Evolutionary conservation across 2,113 vertebrate species (phyloP), one percentile per base, ranked within the genome.

Genomic region (Triplophysa rosa): DNA sequence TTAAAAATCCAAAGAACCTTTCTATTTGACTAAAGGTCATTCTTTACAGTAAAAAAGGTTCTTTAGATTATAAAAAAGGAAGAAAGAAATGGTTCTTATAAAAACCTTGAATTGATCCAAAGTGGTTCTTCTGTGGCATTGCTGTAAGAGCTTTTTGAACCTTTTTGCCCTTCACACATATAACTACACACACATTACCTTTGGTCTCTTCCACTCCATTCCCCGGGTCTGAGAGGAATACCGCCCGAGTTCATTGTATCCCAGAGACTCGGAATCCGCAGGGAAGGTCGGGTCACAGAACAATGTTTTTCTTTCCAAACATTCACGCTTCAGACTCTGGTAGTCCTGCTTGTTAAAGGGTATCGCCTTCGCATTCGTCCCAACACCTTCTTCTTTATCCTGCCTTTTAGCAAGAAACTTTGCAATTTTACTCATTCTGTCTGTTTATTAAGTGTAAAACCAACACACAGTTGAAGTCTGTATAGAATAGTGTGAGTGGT

Each of bases 201-300:
- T 52, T 52, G 95, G 96, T 1, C 91, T 87, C 82, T 93, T 96
- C 95, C 95, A 97, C 81, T 91, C 23, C n/a, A 93, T 80, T 0
- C 93, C 95, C 54, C 23, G 80, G 10, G 93, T 94, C 71, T 94
- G 93, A 1, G 87, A 85, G 16, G 94, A 95, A 70, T 87, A 61
- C 0, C 88, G 94, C 19, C 94, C 91, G 29, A 97, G 89, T 37
- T 95, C 91, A 49, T 40, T 88, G 83, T 91, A 94, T 11, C 94
- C 95, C 86, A 96, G 88, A 0, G 88, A 88, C 10, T 91, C 91
- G 0, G 90, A 85, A 24, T 88, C 89, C 0, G 94, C 94, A 0
- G 94, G 94, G 75, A 96, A 95, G 62, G 92, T 84, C 0, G 92
- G 92, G 82, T 96, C 95, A 49, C 93, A 93, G 85, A 95, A 95